Evolutionary conservation across 1,140 invertebrate species (phyloP), one percentile per base, ranked within the genome.

Genomic region (Drosophila ironensis): DNA sequence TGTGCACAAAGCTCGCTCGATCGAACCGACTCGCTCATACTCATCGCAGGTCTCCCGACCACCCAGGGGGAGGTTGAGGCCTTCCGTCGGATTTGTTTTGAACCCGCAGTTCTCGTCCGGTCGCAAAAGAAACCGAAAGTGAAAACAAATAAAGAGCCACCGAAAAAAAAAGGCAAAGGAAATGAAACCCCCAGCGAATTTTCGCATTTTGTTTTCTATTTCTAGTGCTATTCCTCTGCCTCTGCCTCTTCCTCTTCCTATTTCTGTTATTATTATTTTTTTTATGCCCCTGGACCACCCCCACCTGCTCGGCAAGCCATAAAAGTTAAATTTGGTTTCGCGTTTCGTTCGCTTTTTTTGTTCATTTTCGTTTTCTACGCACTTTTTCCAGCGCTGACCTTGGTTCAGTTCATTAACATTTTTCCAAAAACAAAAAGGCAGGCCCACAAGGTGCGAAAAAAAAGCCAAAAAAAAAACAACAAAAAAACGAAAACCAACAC

Each of bases 391-490:
- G 56, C 41, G 6, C 7, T 59, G 81, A 87, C 81, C 81, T 87
- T 87, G 76, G 64, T 64, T 82, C 57, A 81, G 81, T 87, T 87
- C 81, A 87, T 87, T 87, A 87, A 70, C 81, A 87, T 86, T 84
- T 86, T 67, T 12, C 25, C 22, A n/a, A 33, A 33, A 27, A 33
- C 30, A 33, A 33, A 27, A 33, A 33, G 14, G 30, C 30, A 14
- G n/a, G 14, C 60, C 45, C 40, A 57, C 50, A 68, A 68, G 64
- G 64, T 68, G 64, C 64, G 64, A 33, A 33, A 67, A 54, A 33
- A 33, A 67, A 54, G 40, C 48, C 47, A 54, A 33, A 33, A n/a
- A n/a, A n/a, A n/a, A n/a, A n/a, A n/a, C n/a, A n/a, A n/a, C n/a
- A n/a, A n/a, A n/a, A n/a, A n/a, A n/a, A n/a, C n/a, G n/a, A 50